These are phyloP conservation scores for Progne subis DNA, from an alignment of 2,113 vertebrate genomes.

Conservation along the genomic window DNA sequence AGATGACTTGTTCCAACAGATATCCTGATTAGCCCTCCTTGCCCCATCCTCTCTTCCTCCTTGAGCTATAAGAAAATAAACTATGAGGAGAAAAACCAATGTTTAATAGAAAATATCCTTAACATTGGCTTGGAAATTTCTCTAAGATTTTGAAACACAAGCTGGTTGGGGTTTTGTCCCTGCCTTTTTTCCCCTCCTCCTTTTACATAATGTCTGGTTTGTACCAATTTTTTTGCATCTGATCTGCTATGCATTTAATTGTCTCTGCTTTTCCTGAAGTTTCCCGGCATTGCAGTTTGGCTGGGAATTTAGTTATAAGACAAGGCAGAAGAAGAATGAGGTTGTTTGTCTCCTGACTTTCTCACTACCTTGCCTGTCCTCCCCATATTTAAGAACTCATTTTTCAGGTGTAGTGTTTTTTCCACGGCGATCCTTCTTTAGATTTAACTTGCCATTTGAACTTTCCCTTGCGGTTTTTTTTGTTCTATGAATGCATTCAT, in stretches of 20 bases:
- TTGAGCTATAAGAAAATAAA: neutral
- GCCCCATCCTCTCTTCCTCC: neutral
- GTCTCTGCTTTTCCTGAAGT: neutral
- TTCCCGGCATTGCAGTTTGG: neutral
- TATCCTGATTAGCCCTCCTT: neutral
- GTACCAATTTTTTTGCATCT: neutral
- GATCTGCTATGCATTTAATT: neutral
- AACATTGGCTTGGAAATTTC: neutral
- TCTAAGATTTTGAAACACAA: neutral
- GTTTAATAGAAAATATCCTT: neutral
- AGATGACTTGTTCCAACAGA: neutral
- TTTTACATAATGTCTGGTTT: neutral
- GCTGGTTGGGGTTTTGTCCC: neutral
- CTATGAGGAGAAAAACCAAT: neutral
- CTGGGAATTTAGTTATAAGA: neutral
- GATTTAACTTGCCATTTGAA: conserved; percentile 8
- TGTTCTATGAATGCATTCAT: neutral
- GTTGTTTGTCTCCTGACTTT: neutral
- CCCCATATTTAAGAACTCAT: neutral
- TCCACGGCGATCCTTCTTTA: neutral
- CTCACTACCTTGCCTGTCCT: neutral
- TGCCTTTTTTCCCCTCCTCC: neutral
- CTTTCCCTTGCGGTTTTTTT: neutral
- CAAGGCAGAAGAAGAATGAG: neutral
- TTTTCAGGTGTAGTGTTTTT: neutral